Base-by-base conservation (phyloP, 2,797 vertebrate species). In the Lophius americanus region DNA sequence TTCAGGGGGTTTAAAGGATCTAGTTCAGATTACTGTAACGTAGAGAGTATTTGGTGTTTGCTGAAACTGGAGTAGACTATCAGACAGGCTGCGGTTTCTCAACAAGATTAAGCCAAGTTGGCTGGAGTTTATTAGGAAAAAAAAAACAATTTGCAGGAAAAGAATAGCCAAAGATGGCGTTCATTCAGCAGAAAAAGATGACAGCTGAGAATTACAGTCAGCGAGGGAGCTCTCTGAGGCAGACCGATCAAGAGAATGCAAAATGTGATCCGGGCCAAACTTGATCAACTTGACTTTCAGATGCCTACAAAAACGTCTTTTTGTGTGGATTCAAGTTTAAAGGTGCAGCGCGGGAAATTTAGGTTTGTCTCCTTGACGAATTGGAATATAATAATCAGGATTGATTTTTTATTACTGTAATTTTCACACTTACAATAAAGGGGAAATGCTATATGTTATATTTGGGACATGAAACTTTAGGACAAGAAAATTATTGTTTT, bases 211-310 rank as follows among this genome's bases (percentile, higher is more conserved):
- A 60, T 35, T 13, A 36, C 0, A 44, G 37, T 32, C 35, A 59
- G 32, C 44, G 3, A 42, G 9, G 50, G 7, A 51, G 9, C 2
- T 33, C 14, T 72, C 51, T 67, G 4, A 70, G 54, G 58, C 41
- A 0, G 6, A 41, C 41, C 33, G 4, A 2, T 56, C n/a, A 23
- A 23, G 23, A 23, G 4, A n/a, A 13, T 13, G 51, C 1, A 14
- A 60, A 36, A 50, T 7, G 6, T 13, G 46, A 35, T 43, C 7
- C 8, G 61, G 14, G 6, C 35, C 23, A 50, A 14, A 8, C 23
- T 50, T 42, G 4, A 9, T 6, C 3, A 5, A 7, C 7, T 23
- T 42, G 41, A 42, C 2, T 6, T 41, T 41, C 6, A 1, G 9
- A 9, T 42, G 9, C 41, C 10, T 42, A 7, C 41, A 42, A 2